These are phyloP conservation scores for Yponomeuta sedellus DNA, from an alignment of 2,888 invertebrate genomes.

Conservation along the genomic window DNA sequence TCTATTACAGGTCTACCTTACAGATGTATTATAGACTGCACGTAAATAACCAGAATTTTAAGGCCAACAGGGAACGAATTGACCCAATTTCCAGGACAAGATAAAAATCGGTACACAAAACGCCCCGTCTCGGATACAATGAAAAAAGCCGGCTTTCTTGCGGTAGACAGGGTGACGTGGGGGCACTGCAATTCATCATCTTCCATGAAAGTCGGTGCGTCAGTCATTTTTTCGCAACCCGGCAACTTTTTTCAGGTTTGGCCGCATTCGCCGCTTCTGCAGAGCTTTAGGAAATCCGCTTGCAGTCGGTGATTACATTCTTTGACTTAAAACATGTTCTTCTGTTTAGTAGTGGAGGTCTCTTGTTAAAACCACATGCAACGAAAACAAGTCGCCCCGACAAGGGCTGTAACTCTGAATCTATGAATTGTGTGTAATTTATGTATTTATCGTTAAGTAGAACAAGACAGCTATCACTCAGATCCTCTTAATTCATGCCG, in stretches of 20 bases:
- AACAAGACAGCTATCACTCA: no score
- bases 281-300: not conserved
- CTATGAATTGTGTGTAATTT: no score
- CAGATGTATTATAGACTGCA: no score
- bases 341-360: no score
- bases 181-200: conserved; percentile 1
- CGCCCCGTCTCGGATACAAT: not conserved
- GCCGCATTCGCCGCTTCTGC: not conserved
- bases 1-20: no score
- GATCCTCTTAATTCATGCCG: no score
- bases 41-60: no score
- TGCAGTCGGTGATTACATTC: not conserved
- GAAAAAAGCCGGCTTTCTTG: not conserved
- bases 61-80: not conserved
- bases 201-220: not conserved
- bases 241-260: not conserved
- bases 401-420: no score
- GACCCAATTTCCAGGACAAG: not conserved
- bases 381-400: no score
- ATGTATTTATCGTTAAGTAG: no score
- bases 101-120: not conserved
- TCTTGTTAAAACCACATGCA: no score
- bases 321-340: not conserved
- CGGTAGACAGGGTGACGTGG: not conserved
- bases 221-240: not conserved